Evolutionary conservation across 2,888 invertebrate species (phyloP).

Genomic region (Patella ulyssiponensis): DNA sequence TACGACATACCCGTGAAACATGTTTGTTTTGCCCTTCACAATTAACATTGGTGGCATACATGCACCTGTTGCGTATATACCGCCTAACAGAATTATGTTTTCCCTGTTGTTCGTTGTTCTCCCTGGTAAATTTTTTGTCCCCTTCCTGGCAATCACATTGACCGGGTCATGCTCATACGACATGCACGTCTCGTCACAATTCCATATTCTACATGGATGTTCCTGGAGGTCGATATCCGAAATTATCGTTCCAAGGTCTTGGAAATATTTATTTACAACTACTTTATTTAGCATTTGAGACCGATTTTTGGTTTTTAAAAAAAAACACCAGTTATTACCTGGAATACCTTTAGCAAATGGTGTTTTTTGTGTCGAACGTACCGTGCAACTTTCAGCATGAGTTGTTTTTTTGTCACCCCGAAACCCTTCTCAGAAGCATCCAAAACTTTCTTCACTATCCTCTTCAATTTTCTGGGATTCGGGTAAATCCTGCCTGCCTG

Average conservation of each 20-base stretch:
- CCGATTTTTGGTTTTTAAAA: no score
- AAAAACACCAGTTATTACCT: neutral
- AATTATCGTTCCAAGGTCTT: neutral
- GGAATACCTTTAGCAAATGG: neutral
- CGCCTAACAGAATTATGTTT: conserved; percentile 21
- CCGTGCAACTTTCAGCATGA: neutral
- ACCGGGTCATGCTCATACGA: conserved; percentile 13
- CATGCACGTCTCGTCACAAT: conserved; percentile 15
- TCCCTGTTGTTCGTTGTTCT: conserved; percentile 10
- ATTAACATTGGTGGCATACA: conserved; percentile 8
- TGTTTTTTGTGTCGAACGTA: neutral
- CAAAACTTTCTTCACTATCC: neutral
- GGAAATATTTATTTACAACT: neutral
- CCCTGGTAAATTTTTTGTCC: neutral
- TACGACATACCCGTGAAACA: no score
- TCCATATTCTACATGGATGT: conserved; percentile 6
- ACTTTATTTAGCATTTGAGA: neutral
- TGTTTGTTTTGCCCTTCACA: conserved; percentile 17
- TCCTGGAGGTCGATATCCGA: neutral
- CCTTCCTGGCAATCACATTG: conserved; percentile 14
- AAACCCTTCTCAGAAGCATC: neutral
- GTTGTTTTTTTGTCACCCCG: neutral
- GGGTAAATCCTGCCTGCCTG: neutral
- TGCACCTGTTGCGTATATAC: conserved; percentile 5
- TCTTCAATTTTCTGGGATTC: neutral